Evolutionary conservation across 2,888 invertebrate species (phyloP), one percentile per base, ranked within the genome.

Genomic region (Campaea margaritaria): DNA sequence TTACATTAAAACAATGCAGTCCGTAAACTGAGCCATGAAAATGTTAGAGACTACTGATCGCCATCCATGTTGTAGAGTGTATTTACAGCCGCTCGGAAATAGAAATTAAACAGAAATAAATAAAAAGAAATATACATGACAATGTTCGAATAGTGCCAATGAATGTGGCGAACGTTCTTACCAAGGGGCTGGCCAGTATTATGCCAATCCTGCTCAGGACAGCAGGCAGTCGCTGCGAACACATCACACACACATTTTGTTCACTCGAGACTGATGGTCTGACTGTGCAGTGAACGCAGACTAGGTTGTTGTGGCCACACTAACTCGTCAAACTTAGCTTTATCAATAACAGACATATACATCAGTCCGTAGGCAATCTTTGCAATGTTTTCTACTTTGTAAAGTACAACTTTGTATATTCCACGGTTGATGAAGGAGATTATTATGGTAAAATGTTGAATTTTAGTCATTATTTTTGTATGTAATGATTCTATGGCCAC

Each of bases 201-300:
- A 97, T 96, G 96, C 97, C 97, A 96, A 97, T 97, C 95, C 97
- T 96, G 96, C 96, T 97, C 95, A 97, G 96, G 94, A 97, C 97
- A 95, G 97, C 97, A 94, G 97, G 97, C 94, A 97, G 96, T 94
- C 97, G 97, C 97, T 97, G 97, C 93, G 96, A 95, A 94, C 91
- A 94, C 94, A 94, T 93, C 93, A 94, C 93, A 94, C 93, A 93
- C 91, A 93, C 89, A 89, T 73, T 21, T 88, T 87, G 86, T 91
- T 92, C 92, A 93, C 93, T 89, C 89, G 89, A 90, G 91, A 87
- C 83, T 79, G 85, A 88, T 91, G 91, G 81, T 81, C 86, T 85
- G 82, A 83, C 78, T 76, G 92, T 91, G 91, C 89, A 83, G 87
- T 89, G 89, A 88, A 84, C 83, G 69, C 76, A 81, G 91, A 91